A percentile compares a stretch with the other conserved stretches of the same genome.
These are phyloP conservation scores for Calonectris borealis DNA, from an alignment of 2,113 vertebrate species.

Conservation along the genomic window DNA sequence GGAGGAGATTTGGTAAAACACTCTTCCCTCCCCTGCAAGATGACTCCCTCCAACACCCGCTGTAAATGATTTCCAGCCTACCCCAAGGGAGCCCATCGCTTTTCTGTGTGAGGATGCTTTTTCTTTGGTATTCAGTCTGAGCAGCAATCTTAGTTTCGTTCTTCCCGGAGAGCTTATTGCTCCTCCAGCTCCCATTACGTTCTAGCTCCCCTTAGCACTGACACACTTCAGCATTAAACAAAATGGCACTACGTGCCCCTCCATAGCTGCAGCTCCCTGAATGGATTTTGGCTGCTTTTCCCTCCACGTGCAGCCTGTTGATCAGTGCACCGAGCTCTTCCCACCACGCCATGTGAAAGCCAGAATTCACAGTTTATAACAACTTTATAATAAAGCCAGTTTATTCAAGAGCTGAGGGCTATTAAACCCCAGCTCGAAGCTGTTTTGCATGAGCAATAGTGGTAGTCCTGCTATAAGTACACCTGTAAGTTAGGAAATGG, in stretches of 20 bases:
- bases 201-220: background rate
- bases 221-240: background rate
- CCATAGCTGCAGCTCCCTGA: background rate
- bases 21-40: background rate
- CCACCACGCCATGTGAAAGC: fast-evolving
- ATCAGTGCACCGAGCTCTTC: background rate
- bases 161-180: background rate
- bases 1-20: background rate
- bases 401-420: background rate
- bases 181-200: background rate
- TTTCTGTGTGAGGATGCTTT: background rate
- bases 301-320: background rate
- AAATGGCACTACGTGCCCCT: background rate
- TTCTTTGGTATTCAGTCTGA: background rate
- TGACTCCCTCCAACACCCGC: background rate
- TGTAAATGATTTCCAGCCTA: background rate
- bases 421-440: background rate
- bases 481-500: background rate
- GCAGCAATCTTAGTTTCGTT: background rate
- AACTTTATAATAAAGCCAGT: background rate
- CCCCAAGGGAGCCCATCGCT: background rate
- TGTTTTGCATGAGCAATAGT: background rate
- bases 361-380: background rate
- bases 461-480: background rate
- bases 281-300: background rate